These are phyloP conservation scores for Burhinus bistriatus DNA, from an alignment of 2,113 vertebrate species.

Conservation along the genomic window DNA sequence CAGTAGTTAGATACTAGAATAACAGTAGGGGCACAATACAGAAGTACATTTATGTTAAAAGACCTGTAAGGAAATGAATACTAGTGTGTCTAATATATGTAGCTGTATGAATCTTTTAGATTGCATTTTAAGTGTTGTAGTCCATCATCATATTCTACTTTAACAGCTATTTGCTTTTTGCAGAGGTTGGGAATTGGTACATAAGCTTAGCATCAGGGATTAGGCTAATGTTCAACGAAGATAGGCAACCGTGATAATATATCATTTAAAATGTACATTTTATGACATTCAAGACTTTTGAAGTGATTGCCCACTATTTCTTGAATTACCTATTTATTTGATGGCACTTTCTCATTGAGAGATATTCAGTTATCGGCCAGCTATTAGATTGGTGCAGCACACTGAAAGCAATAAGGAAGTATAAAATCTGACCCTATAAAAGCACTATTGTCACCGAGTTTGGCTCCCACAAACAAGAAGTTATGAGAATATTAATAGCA, in stretches of 20 bases:
- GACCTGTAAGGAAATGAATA: background rate
- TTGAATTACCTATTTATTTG: background rate
- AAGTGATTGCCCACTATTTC: background rate
- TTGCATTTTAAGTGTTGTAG: background rate
- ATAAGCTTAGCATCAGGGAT: background rate
- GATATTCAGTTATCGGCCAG: background rate
- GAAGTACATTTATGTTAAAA: background rate
- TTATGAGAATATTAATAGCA: background rate
- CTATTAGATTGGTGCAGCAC: background rate
- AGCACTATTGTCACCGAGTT: background rate
- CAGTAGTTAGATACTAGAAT: background rate
- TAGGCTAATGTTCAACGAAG: background rate
- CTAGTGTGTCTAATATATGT: background rate
- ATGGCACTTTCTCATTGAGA: background rate
- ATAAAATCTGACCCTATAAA: background rate
- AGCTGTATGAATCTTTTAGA: background rate
- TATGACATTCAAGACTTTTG: background rate
- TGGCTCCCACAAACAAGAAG: background rate
- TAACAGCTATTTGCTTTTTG: background rate
- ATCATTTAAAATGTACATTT: background rate
- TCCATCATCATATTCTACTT: background rate
- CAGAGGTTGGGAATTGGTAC: background rate
- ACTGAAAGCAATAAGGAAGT: background rate
- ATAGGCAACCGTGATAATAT: background rate
- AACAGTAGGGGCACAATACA: background rate